These are phyloP conservation scores for Sinopyrophorus schimmeli DNA, from an alignment of 2,888 invertebrate genomes.

Conservation along the genomic window DNA sequence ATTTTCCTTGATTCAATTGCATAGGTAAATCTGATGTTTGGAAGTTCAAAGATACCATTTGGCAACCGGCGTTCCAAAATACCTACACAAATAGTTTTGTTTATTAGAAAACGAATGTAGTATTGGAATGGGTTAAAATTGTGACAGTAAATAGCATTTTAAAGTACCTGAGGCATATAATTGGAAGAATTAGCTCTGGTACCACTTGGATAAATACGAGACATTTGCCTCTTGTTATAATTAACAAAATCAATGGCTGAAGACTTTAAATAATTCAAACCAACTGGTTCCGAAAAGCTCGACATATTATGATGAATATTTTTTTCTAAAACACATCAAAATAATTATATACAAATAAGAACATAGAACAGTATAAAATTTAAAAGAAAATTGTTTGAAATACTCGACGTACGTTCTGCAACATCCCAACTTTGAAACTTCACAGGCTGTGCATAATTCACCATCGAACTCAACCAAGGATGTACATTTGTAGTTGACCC, in stretches of 20 bases:
- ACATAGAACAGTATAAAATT: not conserved
- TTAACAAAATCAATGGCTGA: slow-evolving; percentile 99
- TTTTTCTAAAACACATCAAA: slow-evolving; percentile 65
- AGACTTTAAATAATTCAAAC: slow-evolving; percentile 92
- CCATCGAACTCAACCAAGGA: slow-evolving; percentile 97
- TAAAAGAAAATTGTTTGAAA: not conserved
- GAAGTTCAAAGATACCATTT: slow-evolving; percentile 99
- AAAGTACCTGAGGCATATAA: slow-evolving; percentile 94
- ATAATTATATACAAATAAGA: not conserved
- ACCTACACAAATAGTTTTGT: slow-evolving; percentile 65
- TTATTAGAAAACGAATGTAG: not conserved
- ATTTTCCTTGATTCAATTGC: slow-evolving; percentile 99
- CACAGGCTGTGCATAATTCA: slow-evolving; percentile 99
- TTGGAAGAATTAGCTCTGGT: slow-evolving; percentile 98
- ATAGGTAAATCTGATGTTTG: slow-evolving; percentile 98
- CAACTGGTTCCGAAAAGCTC: slow-evolving; percentile 97
- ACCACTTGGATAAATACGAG: slow-evolving; percentile 98
- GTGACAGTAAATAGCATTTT: not conserved
- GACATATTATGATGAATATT: slow-evolving; percentile 99
- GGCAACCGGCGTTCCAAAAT: slow-evolving; percentile 99
- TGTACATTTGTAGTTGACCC: slow-evolving; percentile 99
- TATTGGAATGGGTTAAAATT: too few species aligned
- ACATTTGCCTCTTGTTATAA: slow-evolving; percentile 99
- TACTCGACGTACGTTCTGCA: slow-evolving; percentile 79
- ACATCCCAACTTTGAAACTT: slow-evolving; percentile 98